These are phyloP conservation scores for Danio choprae DNA, from an alignment of 2,797 vertebrate genomes.

Conservation along the genomic window DNA sequence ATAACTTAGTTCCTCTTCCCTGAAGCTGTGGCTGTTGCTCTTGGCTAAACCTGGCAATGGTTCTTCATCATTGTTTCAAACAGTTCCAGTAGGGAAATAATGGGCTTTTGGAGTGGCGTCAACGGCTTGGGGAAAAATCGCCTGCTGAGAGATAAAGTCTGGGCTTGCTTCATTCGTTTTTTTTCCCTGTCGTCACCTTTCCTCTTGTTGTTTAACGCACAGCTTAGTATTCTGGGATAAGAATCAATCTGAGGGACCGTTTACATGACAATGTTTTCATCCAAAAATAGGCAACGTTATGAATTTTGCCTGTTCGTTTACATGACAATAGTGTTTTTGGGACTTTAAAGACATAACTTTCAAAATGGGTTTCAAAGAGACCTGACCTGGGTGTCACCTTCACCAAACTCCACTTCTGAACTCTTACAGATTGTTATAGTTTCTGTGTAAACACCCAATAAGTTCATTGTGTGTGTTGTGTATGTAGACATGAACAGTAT, in stretches of 20 bases:
- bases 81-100: slow-evolving; percentile 23
- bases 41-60: slow-evolving; percentile 37
- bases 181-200: neutral
- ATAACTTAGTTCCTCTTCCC: slow-evolving; percentile 26
- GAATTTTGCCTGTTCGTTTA: no score
- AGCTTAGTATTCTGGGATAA: neutral
- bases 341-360: no score
- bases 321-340: no score
- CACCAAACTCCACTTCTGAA: no score
- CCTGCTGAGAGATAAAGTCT: slow-evolving; percentile 28
- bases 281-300: no score
- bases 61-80: slow-evolving; percentile 39
- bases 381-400: no score
- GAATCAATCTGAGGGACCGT: neutral
- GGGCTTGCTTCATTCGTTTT: neutral
- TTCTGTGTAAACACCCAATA: no score
- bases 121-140: neutral
- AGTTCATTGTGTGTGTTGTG: no score
- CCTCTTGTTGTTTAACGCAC: neutral
- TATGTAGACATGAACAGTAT: no score
- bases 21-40: slow-evolving; percentile 26
- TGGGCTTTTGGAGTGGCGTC: slow-evolving; percentile 18
- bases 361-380: no score
- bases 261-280: no score
- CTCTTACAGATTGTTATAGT: no score